phyloP scores from a whole-genome alignment of 2,797 vertebrate genomes.

The Morus bassanus region DNA sequence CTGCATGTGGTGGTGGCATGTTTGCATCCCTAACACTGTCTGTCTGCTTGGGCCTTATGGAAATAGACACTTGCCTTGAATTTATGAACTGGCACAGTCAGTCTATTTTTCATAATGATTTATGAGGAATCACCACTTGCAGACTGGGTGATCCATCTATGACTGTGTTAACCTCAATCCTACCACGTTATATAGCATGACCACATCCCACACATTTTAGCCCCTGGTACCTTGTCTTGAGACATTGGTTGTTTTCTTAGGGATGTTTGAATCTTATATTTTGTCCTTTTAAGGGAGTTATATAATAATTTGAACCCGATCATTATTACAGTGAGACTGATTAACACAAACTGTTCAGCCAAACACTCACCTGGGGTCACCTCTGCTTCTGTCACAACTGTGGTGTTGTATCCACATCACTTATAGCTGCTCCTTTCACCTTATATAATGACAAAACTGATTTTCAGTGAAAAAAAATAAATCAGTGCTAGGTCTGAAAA shows the following conservation, averaged over 20 bases:
- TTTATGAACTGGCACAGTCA: conserved; percentile 65
- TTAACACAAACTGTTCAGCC: not conserved
- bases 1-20: conserved; percentile 52
- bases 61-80: conserved; percentile 48
- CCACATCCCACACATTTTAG: not conserved
- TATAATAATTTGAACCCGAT: not conserved
- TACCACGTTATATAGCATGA: not conserved
- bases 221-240: not conserved
- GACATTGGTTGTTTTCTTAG: not conserved
- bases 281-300: not conserved
- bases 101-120: conserved; percentile 70
- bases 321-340: not conserved
- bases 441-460: not conserved
- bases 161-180: not conserved
- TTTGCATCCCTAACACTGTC: conserved; percentile 61
- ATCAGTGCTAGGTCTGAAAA: not conserved
- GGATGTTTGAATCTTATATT: not conserved
- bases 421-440: not conserved
- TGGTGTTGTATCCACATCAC: fast-evolving
- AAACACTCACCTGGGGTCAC: not conserved
- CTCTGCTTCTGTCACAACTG: not conserved
- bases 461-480: not conserved
- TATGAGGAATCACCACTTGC: conserved; percentile 24
- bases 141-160: conserved; percentile 55
- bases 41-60: conserved; percentile 54